These are phyloP conservation scores for Acropora yongei DNA, from an alignment of 64 coral and sea anemone genomes.

Conservation along the genomic window DNA sequence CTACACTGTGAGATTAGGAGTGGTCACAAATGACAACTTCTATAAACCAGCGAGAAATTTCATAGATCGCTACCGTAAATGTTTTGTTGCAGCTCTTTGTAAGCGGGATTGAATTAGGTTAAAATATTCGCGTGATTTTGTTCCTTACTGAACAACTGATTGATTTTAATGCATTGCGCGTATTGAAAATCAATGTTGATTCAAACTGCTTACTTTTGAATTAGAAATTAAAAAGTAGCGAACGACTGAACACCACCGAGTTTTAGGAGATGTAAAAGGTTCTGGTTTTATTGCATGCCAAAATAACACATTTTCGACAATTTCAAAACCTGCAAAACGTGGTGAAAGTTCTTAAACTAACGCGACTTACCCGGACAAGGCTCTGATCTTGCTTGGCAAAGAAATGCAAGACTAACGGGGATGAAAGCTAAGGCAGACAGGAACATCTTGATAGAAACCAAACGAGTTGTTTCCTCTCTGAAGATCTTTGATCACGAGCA, in stretches of 20 bases:
- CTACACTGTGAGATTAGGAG: not conserved
- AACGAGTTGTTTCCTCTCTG: not conserved
- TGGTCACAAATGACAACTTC: not conserved
- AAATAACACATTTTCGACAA: slow-evolving; percentile 27
- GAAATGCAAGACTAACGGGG: not conserved
- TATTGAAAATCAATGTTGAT: slow-evolving; percentile 26
- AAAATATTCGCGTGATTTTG: not conserved
- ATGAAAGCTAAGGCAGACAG: not conserved
- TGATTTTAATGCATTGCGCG: not conserved
- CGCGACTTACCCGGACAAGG: slow-evolving; percentile 8
- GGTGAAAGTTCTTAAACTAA: not conserved
- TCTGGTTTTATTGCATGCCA: slow-evolving; percentile 12
- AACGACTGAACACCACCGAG: not conserved
- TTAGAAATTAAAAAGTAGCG: not conserved
- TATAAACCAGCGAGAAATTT: not conserved
- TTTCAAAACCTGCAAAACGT: not conserved
- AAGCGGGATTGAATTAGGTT: not conserved
- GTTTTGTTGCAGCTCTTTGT: not conserved
- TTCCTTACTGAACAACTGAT: not conserved
- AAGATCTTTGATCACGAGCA: not conserved
- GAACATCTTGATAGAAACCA: not conserved
- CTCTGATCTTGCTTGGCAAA: not conserved
- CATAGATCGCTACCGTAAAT: not conserved
- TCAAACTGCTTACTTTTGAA: not conserved
- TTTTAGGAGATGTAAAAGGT: not conserved